phyloP scores from a whole-genome alignment of 2,113 vertebrate species.

The Rhipidura dahli region DNA sequence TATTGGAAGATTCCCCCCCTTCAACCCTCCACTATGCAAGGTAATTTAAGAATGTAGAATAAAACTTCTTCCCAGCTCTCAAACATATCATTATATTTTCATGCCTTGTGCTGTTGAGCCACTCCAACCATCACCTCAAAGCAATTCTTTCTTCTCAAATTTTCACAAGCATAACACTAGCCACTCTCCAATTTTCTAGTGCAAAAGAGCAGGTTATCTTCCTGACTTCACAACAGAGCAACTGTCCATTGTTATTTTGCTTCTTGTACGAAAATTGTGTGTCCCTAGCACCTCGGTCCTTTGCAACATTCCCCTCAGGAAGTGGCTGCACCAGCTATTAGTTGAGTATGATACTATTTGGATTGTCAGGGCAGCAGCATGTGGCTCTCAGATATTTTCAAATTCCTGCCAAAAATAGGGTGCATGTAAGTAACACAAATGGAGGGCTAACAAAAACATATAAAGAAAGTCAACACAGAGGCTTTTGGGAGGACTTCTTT shows the following conservation, averaged over 20 bases:
- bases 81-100: background rate
- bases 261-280: background rate
- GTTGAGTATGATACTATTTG: background rate
- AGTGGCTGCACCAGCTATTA: background rate
- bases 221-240: background rate
- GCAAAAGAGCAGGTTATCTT: background rate
- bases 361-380: background rate
- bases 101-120: background rate
- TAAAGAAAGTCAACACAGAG: background rate
- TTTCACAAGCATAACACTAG: background rate
- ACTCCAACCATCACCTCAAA: background rate
- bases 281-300: background rate
- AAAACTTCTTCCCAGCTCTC: background rate
- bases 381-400: background rate
- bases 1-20: fast-evolving
- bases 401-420: background rate
- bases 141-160: background rate
- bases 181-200: background rate
- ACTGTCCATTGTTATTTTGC: background rate
- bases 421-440: background rate
- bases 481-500: background rate
- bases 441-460: background rate
- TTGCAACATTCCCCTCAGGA: background rate
- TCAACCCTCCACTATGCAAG: fast-evolving
- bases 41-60: background rate